phyloP scores from a whole-genome alignment of 2,797 vertebrate species.

The Myiotriccus ornatus region DNA sequence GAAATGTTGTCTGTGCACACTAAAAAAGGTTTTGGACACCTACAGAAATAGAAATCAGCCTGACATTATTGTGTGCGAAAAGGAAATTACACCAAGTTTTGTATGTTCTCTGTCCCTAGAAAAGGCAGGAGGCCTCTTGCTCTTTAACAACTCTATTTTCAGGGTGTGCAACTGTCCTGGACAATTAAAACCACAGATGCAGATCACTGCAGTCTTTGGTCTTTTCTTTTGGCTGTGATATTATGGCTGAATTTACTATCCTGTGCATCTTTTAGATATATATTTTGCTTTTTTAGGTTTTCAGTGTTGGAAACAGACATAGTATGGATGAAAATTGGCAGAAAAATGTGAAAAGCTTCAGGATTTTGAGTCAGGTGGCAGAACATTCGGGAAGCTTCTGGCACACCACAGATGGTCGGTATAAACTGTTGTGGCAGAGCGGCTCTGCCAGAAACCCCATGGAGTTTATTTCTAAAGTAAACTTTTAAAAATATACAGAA shows the following conservation, averaged over 20 bases:
- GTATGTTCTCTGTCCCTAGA: background rate
- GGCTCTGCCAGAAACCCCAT: slow-evolving; percentile 72
- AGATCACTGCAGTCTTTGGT: background rate
- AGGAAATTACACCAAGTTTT: background rate
- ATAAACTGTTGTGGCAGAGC: slow-evolving; percentile 73
- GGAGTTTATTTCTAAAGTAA: slow-evolving; percentile 74
- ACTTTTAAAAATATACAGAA: slow-evolving; percentile 57
- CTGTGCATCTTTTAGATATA: slow-evolving; percentile 34
- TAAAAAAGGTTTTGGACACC: background rate
- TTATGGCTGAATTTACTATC: slow-evolving; percentile 34
- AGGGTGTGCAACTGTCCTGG: background rate
- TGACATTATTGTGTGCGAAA: background rate
- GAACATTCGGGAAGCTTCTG: slow-evolving; percentile 76
- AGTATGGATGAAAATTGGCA: slow-evolving; percentile 69
- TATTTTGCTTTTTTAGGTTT: slow-evolving; percentile 71
- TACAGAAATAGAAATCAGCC: background rate
- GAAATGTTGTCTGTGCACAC: background rate
- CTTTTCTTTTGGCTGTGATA: background rate
- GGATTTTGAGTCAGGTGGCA: slow-evolving; percentile 75
- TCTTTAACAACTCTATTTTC: background rate
- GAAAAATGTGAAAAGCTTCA: slow-evolving; percentile 70
- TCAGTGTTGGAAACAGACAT: slow-evolving; percentile 68
- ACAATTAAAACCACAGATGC: background rate
- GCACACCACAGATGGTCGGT: slow-evolving; percentile 73
- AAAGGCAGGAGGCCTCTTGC: background rate